phyloP scores from a whole-genome alignment of 64 coral and sea anemone genomes.

The Stichodactyla helianthus region DNA sequence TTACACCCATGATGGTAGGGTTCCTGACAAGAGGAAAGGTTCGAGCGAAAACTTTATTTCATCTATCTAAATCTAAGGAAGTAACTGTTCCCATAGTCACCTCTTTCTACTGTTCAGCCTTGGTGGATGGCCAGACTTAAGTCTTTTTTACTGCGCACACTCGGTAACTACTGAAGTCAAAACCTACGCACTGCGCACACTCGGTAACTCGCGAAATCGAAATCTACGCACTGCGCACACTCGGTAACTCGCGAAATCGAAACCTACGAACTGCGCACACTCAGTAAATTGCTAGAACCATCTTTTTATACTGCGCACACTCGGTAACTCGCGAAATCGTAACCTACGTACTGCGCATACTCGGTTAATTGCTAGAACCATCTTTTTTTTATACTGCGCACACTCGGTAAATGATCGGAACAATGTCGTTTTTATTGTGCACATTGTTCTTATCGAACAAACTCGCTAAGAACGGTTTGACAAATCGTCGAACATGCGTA shows the following conservation, averaged over 20 bases:
- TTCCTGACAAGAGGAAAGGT: slow-evolving; percentile 81
- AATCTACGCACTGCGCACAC: background rate
- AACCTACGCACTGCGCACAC: background rate
- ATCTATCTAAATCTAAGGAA: too few relatives aligned
- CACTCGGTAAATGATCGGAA: background rate
- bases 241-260: background rate
- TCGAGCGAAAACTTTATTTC: background rate
- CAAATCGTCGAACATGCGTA: too few relatives aligned
- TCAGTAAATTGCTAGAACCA: background rate
- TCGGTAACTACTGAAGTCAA: background rate
- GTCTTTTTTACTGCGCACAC: background rate
- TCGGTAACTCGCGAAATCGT: background rate
- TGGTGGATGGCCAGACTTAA: too few relatives aligned
- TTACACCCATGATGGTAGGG: slow-evolving; percentile 83
- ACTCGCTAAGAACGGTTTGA: background rate
- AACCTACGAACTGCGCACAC: background rate
- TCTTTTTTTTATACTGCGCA: background rate
- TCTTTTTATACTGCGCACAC: background rate
- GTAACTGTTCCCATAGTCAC: too few relatives aligned
- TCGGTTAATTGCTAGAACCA: background rate
- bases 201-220: background rate
- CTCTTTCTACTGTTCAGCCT: background rate
- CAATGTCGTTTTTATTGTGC: too few relatives aligned
- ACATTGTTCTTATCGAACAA: background rate
- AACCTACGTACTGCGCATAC: background rate